phyloP scores from a whole-genome alignment of 2,113 vertebrate genomes.

The Pristiophorus japonicus region DNA sequence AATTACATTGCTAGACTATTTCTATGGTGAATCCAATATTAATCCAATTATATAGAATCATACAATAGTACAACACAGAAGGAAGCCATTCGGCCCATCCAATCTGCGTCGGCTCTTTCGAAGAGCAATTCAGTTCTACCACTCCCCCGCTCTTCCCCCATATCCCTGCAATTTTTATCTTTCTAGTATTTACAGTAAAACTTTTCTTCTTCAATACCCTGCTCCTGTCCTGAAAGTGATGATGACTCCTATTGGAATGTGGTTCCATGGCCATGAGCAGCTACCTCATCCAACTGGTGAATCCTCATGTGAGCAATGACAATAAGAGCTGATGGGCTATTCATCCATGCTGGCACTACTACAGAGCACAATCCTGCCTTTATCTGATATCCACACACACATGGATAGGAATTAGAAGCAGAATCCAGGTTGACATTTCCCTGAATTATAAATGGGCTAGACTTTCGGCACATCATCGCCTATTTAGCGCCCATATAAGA shows the following conservation, averaged over 20 bases:
- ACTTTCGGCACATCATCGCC: no score
- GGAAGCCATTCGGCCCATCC: no score
- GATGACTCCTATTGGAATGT: neutral
- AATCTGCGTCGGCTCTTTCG: no score
- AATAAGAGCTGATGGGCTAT: neutral
- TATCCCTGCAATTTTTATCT: no score
- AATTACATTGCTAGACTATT: neutral
- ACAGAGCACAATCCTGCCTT: neutral
- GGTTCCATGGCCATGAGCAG: neutral
- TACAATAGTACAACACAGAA: no score
- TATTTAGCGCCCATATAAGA: no score
- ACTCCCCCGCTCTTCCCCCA: no score
- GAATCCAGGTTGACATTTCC: neutral
- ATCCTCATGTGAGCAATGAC: neutral
- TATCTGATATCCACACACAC: neutral
- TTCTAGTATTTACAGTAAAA: neutral
- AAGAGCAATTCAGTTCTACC: no score
- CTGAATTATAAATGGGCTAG: no score
- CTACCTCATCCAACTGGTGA: neutral
- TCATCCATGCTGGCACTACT: neutral
- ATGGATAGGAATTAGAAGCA: neutral
- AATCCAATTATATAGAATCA: no score
- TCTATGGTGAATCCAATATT: neutral
- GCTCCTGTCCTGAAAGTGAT: neutral
- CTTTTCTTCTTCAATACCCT: neutral